Conservation (phyloP, 1,140 invertebrate genomes). For the Argopecten irradians region DNA sequence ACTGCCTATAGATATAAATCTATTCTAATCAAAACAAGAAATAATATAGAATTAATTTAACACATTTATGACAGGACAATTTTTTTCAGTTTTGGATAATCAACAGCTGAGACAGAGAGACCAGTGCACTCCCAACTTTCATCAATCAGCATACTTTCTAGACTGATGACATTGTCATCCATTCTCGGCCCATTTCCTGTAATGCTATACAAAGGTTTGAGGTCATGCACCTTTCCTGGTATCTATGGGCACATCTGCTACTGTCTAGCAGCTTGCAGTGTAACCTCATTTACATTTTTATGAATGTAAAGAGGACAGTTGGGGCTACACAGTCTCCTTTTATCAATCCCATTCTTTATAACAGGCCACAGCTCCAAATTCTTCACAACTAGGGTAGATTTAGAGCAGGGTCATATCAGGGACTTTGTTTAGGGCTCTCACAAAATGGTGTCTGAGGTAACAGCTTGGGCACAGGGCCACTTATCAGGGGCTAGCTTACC, state of each 20-base stretch:
- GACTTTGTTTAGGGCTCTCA: neutral
- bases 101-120: no score
- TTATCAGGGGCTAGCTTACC: neutral
- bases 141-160: neutral
- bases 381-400: neutral
- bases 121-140: neutral
- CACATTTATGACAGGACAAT: no score
- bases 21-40: no score
- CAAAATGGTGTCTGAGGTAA: slow-evolving; percentile 9
- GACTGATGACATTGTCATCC: neutral
- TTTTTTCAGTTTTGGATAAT: no score
- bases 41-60: no score
- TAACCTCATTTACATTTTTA: slow-evolving; percentile 12
- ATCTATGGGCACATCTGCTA: neutral
- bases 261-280: slow-evolving; percentile 14
- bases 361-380: neutral
- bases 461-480: neutral
- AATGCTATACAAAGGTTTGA: neutral
- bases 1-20: no score
- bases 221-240: slow-evolving; percentile 10
- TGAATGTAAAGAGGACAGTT: neutral
- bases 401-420: neutral
- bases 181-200: slow-evolving; percentile 20
- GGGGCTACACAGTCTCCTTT: neutral
- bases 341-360: neutral